Base-by-base conservation (phyloP, 2,797 vertebrate species). In the Tinamus major region DNA sequence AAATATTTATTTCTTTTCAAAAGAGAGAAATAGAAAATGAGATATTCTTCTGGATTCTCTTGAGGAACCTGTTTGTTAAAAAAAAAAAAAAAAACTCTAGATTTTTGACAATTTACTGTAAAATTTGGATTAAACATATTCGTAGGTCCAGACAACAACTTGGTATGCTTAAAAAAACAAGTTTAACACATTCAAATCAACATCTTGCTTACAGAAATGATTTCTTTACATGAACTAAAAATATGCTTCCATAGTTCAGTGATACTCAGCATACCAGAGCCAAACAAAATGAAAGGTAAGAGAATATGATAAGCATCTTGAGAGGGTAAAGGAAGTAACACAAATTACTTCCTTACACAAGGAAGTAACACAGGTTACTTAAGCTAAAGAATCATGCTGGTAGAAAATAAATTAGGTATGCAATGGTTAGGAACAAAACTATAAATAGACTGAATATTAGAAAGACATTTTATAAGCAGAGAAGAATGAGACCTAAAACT, bases 1-100 rank as follows among this genome's bases (percentile, higher is more conserved):
- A 87, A 87, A 94, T 74, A 68, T 26, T 75, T 89, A 13, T 72
- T 85, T 78, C 8, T 65, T 78, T 92, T 58, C 10, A 68, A 80
- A 79, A 65, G 31, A 64, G 1, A 59, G 26, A 27, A 69, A 21
- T 6, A 53, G 9, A 29, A 5, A 91, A 48, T 5, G 4, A 49
- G 4, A 42, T 51, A 10, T 79, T 67, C 8, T 72, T 21, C 5
- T 0, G 1, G 2, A 5, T 79, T 61, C 13, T 74, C 7, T 18
- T 42, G n/a, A 70, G 18, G 29, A 55, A 71, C 63, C 11, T 24
- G 2, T 23, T n/a, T 9, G 31, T 33, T 51, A 51, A 51, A 74
- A 65, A 5, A 69, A 46, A 65, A 5, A 69, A 46, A 31, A 35
- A 35, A 35, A 35, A 31, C 3, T 46, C 39, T 88, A 67, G 5